These are phyloP conservation scores for Phrynocephalus guinanensis DNA, from an alignment of 2,797 vertebrate genomes.

Conservation along the genomic window DNA sequence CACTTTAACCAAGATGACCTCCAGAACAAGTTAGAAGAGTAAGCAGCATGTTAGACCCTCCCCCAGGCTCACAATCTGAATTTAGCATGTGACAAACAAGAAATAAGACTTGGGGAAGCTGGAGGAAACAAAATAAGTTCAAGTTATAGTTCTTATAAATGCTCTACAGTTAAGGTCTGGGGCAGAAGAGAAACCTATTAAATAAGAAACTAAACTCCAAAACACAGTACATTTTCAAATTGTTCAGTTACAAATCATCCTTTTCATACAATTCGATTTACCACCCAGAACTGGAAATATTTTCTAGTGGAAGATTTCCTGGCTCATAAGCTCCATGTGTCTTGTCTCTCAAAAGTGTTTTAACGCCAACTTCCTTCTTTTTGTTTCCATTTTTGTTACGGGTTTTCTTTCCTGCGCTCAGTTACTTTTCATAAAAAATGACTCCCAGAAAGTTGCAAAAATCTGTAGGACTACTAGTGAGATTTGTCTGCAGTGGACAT, in stretches of 20 bases:
- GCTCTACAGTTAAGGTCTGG: not conserved
- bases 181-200: not conserved
- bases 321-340: constrained; percentile 2
- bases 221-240: not conserved
- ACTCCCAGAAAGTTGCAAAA: not conserved
- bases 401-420: not conserved
- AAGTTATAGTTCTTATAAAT: not conserved
- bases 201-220: not conserved
- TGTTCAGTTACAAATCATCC: not conserved
- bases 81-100: too few species aligned
- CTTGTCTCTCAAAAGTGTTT: constrained; percentile 1
- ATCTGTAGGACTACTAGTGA: not conserved
- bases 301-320: constrained; percentile 14
- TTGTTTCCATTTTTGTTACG: not conserved
- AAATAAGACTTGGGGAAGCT: not conserved
- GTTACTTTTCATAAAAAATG: not conserved
- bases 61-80: too few species aligned
- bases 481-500: not conserved
- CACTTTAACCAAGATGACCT: too few species aligned
- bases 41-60: too few species aligned
- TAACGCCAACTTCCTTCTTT: constrained; percentile 24
- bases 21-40: too few species aligned
- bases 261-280: constrained; percentile 3
- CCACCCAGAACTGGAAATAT: not conserved
- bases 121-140: not conserved